Percentiles rank a stretch among this genome's conserved stretches.
Conservation (phyloP, 2,797 vertebrate genomes). For the Artibeus jamaicensis region DNA sequence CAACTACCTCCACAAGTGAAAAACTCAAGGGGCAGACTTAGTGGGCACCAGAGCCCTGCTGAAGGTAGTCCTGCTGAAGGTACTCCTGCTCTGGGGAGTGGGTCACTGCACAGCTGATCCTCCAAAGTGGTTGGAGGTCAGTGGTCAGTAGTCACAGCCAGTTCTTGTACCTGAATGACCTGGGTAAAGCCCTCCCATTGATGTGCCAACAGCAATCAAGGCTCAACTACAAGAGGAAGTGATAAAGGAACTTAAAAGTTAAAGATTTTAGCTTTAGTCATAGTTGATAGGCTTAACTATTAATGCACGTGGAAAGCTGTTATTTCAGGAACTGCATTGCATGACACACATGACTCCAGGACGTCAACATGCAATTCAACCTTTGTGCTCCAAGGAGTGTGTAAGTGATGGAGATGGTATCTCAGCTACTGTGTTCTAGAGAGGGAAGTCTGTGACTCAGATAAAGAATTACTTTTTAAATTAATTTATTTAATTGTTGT, state of each 20-base stretch:
- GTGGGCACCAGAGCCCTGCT: neutral
- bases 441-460: neutral
- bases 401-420: neutral
- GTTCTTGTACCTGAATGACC: neutral
- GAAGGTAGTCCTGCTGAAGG: neutral
- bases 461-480: neutral
- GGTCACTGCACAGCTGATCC: neutral
- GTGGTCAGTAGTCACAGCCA: no score
- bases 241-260: neutral
- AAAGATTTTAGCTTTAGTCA: neutral
- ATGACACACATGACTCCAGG: neutral
- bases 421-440: neutral
- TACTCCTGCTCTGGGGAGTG: neutral
- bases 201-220: neutral
- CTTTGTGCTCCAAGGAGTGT: neutral
- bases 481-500: no score
- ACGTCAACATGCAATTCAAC: neutral
- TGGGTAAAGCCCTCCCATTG: neutral
- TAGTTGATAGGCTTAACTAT: neutral
- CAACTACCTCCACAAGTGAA: neutral
- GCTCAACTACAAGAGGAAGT: neutral
- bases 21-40: neutral
- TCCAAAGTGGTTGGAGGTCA: no score
- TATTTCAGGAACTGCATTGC: neutral
- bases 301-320: neutral